phyloP scores from a whole-genome alignment of 2,797 vertebrate species.

The Pangasius djambal region DNA sequence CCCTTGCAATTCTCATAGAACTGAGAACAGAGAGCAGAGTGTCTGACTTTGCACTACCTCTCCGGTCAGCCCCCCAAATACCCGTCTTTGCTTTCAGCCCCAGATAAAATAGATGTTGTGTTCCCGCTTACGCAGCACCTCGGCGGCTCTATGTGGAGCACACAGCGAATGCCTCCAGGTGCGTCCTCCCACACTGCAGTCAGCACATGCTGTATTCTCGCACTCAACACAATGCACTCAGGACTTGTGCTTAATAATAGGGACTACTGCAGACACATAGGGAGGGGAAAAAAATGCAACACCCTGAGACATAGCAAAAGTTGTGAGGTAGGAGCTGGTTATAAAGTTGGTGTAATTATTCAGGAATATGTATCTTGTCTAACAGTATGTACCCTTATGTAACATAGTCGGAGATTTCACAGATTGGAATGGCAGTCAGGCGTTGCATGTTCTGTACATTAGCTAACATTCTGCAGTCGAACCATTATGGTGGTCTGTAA shows the following conservation, averaged over 20 bases:
- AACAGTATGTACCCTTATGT: too few relatives aligned
- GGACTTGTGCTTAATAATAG: conserved; percentile 51
- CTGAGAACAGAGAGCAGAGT: conserved; percentile 3
- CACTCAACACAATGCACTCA: conserved; percentile 45
- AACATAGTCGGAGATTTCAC: not conserved
- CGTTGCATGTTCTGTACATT: not conserved
- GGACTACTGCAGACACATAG: conserved; percentile 36
- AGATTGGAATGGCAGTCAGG: not conserved
- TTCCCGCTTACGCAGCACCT: conserved; percentile 47
- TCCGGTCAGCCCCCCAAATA: conserved; percentile 24
- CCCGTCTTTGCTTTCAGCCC: conserved; percentile 30
- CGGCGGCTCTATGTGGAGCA: conserved; percentile 28
- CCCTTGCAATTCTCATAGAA: not conserved
- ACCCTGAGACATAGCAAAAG: conserved; percentile 15
- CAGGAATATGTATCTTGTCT: conserved; percentile 6
- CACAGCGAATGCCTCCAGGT: conserved; percentile 45
- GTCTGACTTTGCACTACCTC: conserved; percentile 40
- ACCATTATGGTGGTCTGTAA: not conserved
- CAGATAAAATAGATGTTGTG: conserved; percentile 43
- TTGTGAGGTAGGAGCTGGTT: conserved; percentile 9
- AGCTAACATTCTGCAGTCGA: not conserved
- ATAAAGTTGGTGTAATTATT: conserved; percentile 31
- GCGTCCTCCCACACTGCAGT: conserved; percentile 45
- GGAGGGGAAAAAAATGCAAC: not conserved
- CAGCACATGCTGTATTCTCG: conserved; percentile 48